Base-by-base conservation (phyloP, 2,888 invertebrate species). In the Rhingia rostrata region DNA sequence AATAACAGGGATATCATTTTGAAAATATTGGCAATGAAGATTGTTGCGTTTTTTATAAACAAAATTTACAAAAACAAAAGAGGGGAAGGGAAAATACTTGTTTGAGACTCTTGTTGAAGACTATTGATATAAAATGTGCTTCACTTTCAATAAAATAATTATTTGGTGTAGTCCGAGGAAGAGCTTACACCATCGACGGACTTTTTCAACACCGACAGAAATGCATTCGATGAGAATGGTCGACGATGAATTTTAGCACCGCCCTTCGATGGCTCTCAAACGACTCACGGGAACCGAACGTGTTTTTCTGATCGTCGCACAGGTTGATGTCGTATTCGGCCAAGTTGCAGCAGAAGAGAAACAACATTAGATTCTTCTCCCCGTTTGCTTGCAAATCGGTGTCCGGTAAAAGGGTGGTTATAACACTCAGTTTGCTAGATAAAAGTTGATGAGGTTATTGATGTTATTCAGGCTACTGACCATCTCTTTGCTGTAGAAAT, bases 241-340 rank as follows among this genome's bases (percentile, higher is more conserved):
- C 90, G 10, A 91, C 91, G 56, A 92, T 91, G 64, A 91, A 91
- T 86, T 90, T 90, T 12, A 92, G 87, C 39, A 90, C 88, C 12
- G 91, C 90, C 45, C 91, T 89, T 6, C 91, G 89, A 88, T 92
- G 91, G 87, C 90, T 87, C 80, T 91, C 91, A 37, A 92, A 92
- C 37, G 91, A 91, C 69, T 92, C 92, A 0, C 90, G 88, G 14
- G 87, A 87, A 1, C 91, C 91, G 45, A 90, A 92, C 86, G 91
- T 85, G 45, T 88, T 87, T 43, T 89, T 90, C 74, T 91, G 89
- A 45, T 92, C 91, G 35, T 87, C 89, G 82, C 90, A 91, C 66
- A 92, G 86, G 22, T 89, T 90, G 72, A 92, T 90, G 86, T 92
- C 92, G 75, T 89, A 88, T 45, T 91, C 90, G 2, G 91, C 90